phyloP scores from a whole-genome alignment of 2,113 vertebrate genomes.

The Erinaceus europaeus region DNA sequence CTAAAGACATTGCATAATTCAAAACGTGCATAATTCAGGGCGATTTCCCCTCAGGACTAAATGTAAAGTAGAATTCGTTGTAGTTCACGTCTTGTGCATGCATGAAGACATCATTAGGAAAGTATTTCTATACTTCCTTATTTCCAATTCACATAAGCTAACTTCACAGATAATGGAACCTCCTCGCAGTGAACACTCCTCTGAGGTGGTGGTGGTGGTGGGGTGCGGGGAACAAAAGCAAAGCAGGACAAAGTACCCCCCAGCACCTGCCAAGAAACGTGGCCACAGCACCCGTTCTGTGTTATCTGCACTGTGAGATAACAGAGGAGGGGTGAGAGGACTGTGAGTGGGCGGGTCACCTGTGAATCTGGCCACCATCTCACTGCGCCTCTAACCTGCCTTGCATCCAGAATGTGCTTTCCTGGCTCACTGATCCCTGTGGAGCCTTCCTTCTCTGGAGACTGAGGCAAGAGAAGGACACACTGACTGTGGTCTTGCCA shows the following conservation, averaged over 20 bases:
- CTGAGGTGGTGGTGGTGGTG: not conserved
- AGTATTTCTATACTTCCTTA: slow-evolving; percentile 41
- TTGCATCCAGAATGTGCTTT: not conserved
- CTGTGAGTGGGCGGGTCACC: too few relatives aligned
- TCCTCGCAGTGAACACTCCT: not conserved
- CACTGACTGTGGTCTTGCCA: not conserved
- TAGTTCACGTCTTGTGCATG: slow-evolving; percentile 45
- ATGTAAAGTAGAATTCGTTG: slow-evolving; percentile 52
- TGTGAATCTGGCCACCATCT: not conserved
- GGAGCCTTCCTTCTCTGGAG: not conserved
- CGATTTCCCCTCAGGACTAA: slow-evolving; percentile 22
- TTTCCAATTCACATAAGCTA: slow-evolving; percentile 48
- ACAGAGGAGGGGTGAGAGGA: not conserved
- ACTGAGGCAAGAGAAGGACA: slow-evolving; percentile 29
- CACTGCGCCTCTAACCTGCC: not conserved
- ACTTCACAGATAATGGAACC: slow-evolving; percentile 15
- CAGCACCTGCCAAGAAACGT: not conserved
- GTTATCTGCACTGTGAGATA: not conserved
- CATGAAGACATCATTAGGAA: slow-evolving; percentile 47
- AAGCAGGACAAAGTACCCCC: not conserved
- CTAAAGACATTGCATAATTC: slow-evolving; percentile 40
- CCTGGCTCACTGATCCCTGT: not conserved
- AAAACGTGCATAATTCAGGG: slow-evolving; percentile 59
- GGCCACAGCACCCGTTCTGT: not conserved
- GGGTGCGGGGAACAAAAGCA: not conserved